Conservation (phyloP, 2,797 vertebrate species). For the Coregonus ussuriensis region DNA sequence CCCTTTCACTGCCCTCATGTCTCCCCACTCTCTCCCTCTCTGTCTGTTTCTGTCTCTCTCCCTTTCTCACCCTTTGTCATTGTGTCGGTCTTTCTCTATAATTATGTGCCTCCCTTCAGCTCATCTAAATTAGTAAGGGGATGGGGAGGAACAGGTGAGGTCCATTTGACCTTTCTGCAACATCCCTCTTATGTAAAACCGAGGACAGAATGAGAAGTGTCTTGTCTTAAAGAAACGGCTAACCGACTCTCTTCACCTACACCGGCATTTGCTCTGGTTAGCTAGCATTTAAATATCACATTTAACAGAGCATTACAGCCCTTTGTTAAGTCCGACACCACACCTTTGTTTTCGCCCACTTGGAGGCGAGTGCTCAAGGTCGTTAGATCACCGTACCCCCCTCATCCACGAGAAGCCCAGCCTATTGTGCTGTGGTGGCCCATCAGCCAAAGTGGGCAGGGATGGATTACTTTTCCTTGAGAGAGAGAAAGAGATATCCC, state of each 20-base stretch:
- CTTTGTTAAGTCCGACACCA: background rate
- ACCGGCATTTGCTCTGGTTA: background rate
- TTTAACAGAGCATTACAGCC: background rate
- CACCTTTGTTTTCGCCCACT: conserved; percentile 21
- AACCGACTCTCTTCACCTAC: conserved; percentile 46
- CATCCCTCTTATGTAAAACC: conserved; percentile 50
- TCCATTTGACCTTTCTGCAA: conserved; percentile 58
- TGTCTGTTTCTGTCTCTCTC: background rate
- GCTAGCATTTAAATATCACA: conserved; percentile 28
- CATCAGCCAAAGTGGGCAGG: conserved; percentile 18
- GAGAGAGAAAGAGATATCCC: conserved; percentile 11
- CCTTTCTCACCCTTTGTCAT: conserved; percentile 40
- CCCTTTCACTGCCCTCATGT: conserved; percentile 20
- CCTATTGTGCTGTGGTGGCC: conserved; percentile 27
- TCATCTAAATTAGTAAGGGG: conserved; percentile 40
- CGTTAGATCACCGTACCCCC: conserved; percentile 50
- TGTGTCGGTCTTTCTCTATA: conserved; percentile 37
- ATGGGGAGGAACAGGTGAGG: conserved; percentile 40
- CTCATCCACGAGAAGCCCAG: conserved; percentile 47
- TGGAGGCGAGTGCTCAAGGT: conserved; percentile 57
- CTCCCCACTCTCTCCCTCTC: background rate
- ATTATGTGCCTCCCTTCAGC: conserved; percentile 29
- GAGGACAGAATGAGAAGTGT: conserved; percentile 28
- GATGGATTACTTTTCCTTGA: background rate
- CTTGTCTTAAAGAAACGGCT: conserved; percentile 44